Percentiles rank a stretch among this genome's conserved stretches.
Conservation (phyloP, 2,888 invertebrate species). For the Pogonocherus hispidulus region DNA sequence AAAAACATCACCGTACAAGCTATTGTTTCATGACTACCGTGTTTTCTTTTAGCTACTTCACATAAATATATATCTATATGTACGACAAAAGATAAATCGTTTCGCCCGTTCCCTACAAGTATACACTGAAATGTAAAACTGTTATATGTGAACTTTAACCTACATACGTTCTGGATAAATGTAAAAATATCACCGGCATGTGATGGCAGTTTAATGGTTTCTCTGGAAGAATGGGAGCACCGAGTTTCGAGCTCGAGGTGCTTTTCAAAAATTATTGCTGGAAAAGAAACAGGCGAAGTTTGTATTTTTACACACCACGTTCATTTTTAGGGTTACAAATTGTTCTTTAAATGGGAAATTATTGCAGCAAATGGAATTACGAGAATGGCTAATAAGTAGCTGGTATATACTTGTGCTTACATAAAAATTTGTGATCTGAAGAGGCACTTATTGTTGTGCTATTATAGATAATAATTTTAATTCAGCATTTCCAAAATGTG, state of each 20-base stretch:
- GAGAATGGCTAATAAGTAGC: too few species aligned
- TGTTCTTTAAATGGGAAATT: background rate
- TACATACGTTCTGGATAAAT: constrained; percentile 35
- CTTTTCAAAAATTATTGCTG: constrained; percentile 4
- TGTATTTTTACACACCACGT: background rate
- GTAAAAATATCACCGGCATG: constrained; percentile 34
- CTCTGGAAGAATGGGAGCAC: constrained; percentile 8
- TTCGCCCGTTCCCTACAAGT: constrained; percentile 9
- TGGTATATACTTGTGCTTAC: too few species aligned
- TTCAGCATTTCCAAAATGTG: too few species aligned
- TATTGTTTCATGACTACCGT: constrained; percentile 19
- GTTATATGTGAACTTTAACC: constrained; percentile 42
- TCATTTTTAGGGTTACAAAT: background rate
- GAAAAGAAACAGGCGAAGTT: background rate
- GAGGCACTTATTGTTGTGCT: too few species aligned
- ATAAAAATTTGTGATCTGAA: too few species aligned
- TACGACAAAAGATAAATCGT: constrained; percentile 13
- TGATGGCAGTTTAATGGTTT: constrained; percentile 31
- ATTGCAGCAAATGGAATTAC: too few species aligned
- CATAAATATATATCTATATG: constrained; percentile 13
- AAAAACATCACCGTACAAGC: constrained; percentile 20
- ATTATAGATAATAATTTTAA: too few species aligned
- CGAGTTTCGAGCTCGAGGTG: background rate
- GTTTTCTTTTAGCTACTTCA: background rate
- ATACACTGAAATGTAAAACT: constrained; percentile 33